Evolutionary conservation across 2,113 vertebrate genomes (phyloP).

Genomic region (Hypomesus transpacificus): DNA sequence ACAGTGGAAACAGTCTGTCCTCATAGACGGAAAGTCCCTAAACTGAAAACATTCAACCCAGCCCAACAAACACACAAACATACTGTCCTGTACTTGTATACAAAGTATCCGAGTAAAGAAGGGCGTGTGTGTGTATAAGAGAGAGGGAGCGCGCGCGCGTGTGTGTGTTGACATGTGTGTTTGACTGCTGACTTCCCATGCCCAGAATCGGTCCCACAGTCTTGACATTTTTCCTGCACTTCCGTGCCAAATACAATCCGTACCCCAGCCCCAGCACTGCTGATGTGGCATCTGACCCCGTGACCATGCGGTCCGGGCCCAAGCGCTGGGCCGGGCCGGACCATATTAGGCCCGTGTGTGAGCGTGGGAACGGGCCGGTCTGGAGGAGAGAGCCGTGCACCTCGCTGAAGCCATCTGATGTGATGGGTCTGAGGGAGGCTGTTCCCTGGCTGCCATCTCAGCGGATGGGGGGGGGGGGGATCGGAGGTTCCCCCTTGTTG

Average conservation of each 20-base stretch:
- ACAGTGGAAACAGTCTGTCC: slow-evolving; percentile 36
- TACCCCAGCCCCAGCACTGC: neutral
- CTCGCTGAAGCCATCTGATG: neutral
- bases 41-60: slow-evolving; percentile 35
- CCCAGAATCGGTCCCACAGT: neutral
- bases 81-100: neutral
- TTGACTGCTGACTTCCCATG: slow-evolving; percentile 9
- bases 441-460: neutral
- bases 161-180: slow-evolving; percentile 2
- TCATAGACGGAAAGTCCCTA: slow-evolving; percentile 32
- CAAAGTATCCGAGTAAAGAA: slow-evolving; percentile 4
- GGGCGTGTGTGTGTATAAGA: neutral
- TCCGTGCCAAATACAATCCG: slow-evolving; percentile 30
- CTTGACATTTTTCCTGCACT: slow-evolving; percentile 16
- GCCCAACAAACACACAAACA: slow-evolving; percentile 7
- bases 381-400: neutral
- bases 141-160: neutral
- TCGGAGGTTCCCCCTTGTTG: too few species aligned
- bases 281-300: slow-evolving; percentile 10
- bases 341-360: slow-evolving; percentile 11
- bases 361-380: slow-evolving; percentile 5
- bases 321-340: neutral
- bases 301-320: neutral
- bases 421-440: neutral
- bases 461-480: too few species aligned